Base-by-base conservation (phyloP, 2,113 vertebrate species). In the Clupea harengus region DNA sequence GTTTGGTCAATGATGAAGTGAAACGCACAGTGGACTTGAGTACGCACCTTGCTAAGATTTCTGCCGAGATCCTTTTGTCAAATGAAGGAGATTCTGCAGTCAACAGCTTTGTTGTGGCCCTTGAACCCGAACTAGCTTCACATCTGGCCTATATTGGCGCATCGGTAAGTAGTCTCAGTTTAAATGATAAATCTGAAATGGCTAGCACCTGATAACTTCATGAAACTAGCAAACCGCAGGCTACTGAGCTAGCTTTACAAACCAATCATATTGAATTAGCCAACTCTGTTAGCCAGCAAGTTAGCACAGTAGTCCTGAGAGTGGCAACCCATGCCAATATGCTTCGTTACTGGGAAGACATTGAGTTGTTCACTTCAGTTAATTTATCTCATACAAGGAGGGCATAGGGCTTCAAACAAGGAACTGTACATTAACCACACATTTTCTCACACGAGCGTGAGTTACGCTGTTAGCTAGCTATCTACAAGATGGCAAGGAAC, bases 1-100 rank as follows among this genome's bases (percentile, higher is more conserved):
- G 93, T 32, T 89, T 96, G 87, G 90, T 97, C 32, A 97, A 98
- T 87, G 97, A 99, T 80, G 98, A 99, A 0, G 97, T 96, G 88
- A 96, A 95, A 92, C 96, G 98, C 86, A 96, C 96, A 0, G 94
- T 99, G 91, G 98, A 99, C 84, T 93, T 99, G 86, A 94, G 97
- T 92, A 96, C 97, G 28, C 98, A 99, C 91, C 92, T 99, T 84
- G 98, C 98, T 52, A 99, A 99, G 88, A 96, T 97, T 85, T 97
- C 97, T 52, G 92, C 95, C 15, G 98, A 98, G 88, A 93, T 99
- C 45, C 95, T 93, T 47, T 89, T 99, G 82, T 93, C 92, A 47
- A 97, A 99, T 85, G 88, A 95, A 22, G 94, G 96, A 2, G 54
- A 89, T 1, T 91, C 94, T 0, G 87, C 95, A 0, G 96, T 92